Conservation (phyloP, 2,888 invertebrate genomes). For the Oligia latruncula region DNA sequence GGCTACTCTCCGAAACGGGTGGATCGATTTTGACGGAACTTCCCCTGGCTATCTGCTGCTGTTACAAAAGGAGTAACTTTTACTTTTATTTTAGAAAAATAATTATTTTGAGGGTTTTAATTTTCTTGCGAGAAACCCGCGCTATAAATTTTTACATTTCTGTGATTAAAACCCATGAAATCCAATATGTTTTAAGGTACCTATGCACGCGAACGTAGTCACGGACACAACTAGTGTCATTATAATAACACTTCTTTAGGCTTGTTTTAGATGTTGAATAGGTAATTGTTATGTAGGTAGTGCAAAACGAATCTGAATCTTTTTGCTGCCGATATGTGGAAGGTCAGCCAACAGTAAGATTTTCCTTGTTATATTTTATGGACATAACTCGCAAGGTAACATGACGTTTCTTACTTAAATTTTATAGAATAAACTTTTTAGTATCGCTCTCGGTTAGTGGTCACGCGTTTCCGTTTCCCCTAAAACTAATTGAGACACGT, state of each 20-base stretch:
- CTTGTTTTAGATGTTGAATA: neutral
- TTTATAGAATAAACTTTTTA: constrained; percentile 39
- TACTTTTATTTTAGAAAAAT: too few relatives aligned
- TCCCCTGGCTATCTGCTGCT: too few relatives aligned
- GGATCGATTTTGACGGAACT: too few relatives aligned
- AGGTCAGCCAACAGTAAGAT: constrained; percentile 31
- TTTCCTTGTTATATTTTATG: constrained; percentile 38
- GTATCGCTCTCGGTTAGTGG: constrained; percentile 31
- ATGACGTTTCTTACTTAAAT: constrained; percentile 10
- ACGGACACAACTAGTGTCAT: constrained; percentile 3
- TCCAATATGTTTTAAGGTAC: neutral
- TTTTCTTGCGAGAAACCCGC: too few relatives aligned
- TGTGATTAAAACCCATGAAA: too few relatives aligned
- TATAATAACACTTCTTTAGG: constrained; percentile 13
- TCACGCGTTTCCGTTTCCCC: constrained; percentile 56
- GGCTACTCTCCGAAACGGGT: too few relatives aligned
- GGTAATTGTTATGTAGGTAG: constrained; percentile 11
- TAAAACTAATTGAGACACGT: constrained; percentile 50
- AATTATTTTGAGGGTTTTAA: too few relatives aligned
- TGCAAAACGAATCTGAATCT: neutral
- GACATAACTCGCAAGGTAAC: constrained; percentile 39
- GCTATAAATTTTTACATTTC: too few relatives aligned
- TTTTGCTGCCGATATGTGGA: constrained; percentile 28
- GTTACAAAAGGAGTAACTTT: too few relatives aligned
- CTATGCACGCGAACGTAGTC: neutral